phyloP scores from a whole-genome alignment of 2,888 invertebrate genomes.

The Nomada fucata region DNA sequence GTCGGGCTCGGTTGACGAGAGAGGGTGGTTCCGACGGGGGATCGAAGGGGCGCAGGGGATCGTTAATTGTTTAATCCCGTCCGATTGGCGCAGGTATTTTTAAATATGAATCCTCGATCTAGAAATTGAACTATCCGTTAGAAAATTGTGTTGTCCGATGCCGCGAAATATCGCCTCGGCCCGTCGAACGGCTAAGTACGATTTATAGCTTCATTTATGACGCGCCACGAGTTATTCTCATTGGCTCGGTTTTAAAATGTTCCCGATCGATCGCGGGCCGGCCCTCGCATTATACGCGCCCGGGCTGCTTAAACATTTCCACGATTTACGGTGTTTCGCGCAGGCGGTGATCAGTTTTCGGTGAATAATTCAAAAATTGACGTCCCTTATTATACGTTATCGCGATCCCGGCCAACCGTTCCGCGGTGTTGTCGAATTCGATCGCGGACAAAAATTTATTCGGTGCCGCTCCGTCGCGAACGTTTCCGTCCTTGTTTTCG shows the following conservation, averaged over 20 bases:
- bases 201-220: slow-evolving; percentile 62
- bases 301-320: slow-evolving; percentile 51
- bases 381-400: slow-evolving; percentile 50
- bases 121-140: slow-evolving; percentile 54
- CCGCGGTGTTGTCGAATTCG: slow-evolving; percentile 16
- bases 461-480: background rate
- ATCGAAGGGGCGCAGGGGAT: slow-evolving; percentile 2
- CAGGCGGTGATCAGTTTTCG: slow-evolving; percentile 47
- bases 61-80: slow-evolving; percentile 61
- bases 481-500: background rate
- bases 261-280: slow-evolving; percentile 46
- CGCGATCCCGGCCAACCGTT: background rate
- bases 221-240: slow-evolving; percentile 51
- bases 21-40: background rate
- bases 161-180: slow-evolving; percentile 41
- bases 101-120: slow-evolving; percentile 62
- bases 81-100: slow-evolving; percentile 61
- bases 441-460: slow-evolving; percentile 39
- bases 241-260: slow-evolving; percentile 58
- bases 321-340: slow-evolving; percentile 48
- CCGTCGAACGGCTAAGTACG: slow-evolving; percentile 41
- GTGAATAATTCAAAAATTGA: slow-evolving; percentile 49
- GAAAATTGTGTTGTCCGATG: slow-evolving; percentile 52
- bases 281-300: slow-evolving; percentile 34
- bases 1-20: background rate